phyloP scores from a whole-genome alignment of 2,797 vertebrate genomes.

The Microhierax caerulescens region DNA sequence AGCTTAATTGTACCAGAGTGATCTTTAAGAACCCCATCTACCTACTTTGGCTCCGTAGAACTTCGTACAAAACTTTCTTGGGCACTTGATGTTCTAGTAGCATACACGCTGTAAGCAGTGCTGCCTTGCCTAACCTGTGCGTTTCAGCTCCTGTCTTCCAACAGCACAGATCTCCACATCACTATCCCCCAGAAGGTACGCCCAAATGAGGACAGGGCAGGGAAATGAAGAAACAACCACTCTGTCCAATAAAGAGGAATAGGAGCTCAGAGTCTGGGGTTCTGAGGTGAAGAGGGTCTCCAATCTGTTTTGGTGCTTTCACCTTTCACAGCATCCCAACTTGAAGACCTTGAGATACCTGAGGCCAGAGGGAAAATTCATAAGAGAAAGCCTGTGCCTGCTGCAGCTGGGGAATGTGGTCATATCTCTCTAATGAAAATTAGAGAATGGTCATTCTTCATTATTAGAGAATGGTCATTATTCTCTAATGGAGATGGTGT shows the following conservation, averaged over 20 bases:
- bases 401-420: not conserved
- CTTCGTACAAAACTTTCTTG: not conserved
- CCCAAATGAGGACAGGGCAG: not conserved
- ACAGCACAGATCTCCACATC: not conserved
- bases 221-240: not conserved
- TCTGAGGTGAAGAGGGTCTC: not conserved
- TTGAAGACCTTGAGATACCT: not conserved
- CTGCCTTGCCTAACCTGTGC: not conserved
- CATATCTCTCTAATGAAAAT: not conserved
- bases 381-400: not conserved
- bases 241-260: not conserved
- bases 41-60: not conserved
- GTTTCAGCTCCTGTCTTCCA: not conserved
- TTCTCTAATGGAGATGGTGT: not conserved
- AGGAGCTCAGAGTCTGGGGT: not conserved
- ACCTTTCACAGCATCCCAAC: not conserved
- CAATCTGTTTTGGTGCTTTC: not conserved
- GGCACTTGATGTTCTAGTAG: not conserved
- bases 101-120: not conserved
- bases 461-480: not conserved
- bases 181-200: not conserved
- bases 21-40: not conserved
- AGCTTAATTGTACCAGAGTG: accelerated
- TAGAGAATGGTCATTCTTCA: not conserved
- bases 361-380: not conserved